Evolutionary conservation across 1,140 invertebrate species (phyloP).

Genomic region (Drosophila ficusphila): DNA sequence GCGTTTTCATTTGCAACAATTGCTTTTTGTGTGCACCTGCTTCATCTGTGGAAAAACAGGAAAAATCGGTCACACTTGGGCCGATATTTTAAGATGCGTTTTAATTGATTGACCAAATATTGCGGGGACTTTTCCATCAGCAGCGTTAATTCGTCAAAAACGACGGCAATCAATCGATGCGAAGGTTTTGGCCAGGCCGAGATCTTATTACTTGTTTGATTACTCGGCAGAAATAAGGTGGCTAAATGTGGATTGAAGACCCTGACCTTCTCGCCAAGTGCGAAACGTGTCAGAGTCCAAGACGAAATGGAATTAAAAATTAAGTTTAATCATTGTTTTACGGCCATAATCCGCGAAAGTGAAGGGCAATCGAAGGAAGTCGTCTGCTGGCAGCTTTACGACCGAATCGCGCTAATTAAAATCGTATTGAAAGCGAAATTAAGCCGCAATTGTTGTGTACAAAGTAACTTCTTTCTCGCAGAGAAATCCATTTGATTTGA

Average conservation of each 20-base stretch:
- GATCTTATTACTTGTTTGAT: slow-evolving; percentile 21
- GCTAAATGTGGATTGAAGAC: slow-evolving; percentile 4
- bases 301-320: slow-evolving; percentile 39
- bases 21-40: background rate
- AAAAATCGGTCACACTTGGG: background rate
- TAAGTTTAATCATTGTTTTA: slow-evolving; percentile 49
- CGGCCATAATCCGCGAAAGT: slow-evolving; percentile 28
- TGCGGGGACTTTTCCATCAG: background rate
- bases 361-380: slow-evolving; percentile 45
- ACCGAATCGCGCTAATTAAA: slow-evolving; percentile 11
- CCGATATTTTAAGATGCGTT: background rate
- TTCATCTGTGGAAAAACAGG: background rate
- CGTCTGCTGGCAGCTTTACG: slow-evolving; percentile 11
- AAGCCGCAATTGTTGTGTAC: background rate
- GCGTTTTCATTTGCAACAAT: background rate
- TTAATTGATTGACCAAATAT: background rate
- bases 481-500: background rate
- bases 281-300: slow-evolving; percentile 18
- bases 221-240: slow-evolving; percentile 11
- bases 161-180: slow-evolving; percentile 16
- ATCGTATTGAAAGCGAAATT: slow-evolving; percentile 20
- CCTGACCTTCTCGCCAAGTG: slow-evolving; percentile 40
- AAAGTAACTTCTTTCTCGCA: slow-evolving; percentile 1
- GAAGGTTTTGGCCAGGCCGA: background rate
- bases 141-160: slow-evolving; percentile 30